These are phyloP conservation scores for Setophaga kirtlandii DNA, from an alignment of 2,113 vertebrate species.

Conservation along the genomic window DNA sequence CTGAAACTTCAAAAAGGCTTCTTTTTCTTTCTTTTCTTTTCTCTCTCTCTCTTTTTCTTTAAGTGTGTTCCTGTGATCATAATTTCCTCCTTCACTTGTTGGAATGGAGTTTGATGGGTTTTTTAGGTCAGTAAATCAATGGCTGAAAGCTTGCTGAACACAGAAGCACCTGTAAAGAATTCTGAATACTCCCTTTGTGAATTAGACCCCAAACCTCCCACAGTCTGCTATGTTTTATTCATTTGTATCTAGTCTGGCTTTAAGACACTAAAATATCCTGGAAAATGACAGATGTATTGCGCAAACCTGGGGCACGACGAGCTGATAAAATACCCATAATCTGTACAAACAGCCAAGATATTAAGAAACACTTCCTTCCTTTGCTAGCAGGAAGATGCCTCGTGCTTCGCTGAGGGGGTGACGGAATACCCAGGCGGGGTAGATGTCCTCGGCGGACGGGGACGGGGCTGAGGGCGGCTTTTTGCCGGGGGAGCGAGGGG, in stretches of 20 bases:
- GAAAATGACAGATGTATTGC: not conserved
- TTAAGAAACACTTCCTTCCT: not conserved
- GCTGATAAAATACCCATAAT: not conserved
- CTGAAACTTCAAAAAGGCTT: constrained; percentile 67
- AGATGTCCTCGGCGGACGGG: not conserved
- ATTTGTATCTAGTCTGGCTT: not conserved
- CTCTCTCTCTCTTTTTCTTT: not conserved
- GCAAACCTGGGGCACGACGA: not conserved
- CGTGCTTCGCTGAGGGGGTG: not conserved
- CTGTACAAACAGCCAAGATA: not conserved
- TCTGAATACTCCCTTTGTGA: constrained; percentile 61
- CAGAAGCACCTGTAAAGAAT: constrained; percentile 73
- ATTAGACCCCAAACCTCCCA: constrained; percentile 42
- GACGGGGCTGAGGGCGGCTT: not conserved
- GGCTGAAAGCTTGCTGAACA: constrained; percentile 69
- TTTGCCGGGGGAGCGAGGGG: not conserved
- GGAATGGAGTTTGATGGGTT: constrained; percentile 65
- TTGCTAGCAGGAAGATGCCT: not conserved
- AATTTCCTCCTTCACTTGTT: constrained; percentile 64
- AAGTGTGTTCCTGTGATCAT: constrained; percentile 53
- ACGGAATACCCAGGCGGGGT: rapidly evolving
- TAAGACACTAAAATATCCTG: not conserved
- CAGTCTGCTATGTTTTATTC: constrained; percentile 35
- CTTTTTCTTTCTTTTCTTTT: not conserved
- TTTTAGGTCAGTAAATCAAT: constrained; percentile 77